A percentile compares a stretch with the other conserved stretches of the same genome.
These are phyloP conservation scores for Brachypodius melanocephalos DNA, from an alignment of 2,113 vertebrate genomes.

Conservation along the genomic window DNA sequence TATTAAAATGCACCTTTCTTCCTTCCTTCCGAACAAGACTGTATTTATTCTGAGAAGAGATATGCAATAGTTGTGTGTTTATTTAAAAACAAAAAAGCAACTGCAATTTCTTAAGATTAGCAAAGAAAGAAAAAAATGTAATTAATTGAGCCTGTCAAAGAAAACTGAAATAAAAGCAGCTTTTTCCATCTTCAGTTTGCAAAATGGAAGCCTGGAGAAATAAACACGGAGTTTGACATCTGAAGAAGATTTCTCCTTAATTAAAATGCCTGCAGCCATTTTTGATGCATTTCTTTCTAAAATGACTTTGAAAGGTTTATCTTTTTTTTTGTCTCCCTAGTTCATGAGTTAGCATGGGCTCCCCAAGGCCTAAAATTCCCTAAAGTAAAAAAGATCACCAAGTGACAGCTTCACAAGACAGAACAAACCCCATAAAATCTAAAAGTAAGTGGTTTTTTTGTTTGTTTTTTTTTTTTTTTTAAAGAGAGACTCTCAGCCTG, in stretches of 20 bases:
- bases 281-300: neutral
- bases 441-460: neutral
- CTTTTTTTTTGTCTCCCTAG: neutral
- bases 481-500: neutral
- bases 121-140: neutral
- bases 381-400: neutral
- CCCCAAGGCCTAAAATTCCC: neutral
- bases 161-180: neutral
- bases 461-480: neutral
- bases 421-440: neutral
- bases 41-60: neutral
- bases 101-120: neutral
- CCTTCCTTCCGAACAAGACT: neutral
- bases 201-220: slow-evolving; percentile 15
- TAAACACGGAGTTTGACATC: neutral
- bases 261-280: slow-evolving; percentile 28
- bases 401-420: neutral
- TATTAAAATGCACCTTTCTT: neutral
- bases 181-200: slow-evolving; percentile 1
- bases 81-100: neutral
- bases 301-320: neutral
- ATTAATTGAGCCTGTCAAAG: neutral
- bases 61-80: neutral
- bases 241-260: slow-evolving; percentile 17
- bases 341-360: neutral